These are phyloP conservation scores for Cryptocheilus praepositus DNA, from an alignment of 2,888 invertebrate species.

Conservation along the genomic window DNA sequence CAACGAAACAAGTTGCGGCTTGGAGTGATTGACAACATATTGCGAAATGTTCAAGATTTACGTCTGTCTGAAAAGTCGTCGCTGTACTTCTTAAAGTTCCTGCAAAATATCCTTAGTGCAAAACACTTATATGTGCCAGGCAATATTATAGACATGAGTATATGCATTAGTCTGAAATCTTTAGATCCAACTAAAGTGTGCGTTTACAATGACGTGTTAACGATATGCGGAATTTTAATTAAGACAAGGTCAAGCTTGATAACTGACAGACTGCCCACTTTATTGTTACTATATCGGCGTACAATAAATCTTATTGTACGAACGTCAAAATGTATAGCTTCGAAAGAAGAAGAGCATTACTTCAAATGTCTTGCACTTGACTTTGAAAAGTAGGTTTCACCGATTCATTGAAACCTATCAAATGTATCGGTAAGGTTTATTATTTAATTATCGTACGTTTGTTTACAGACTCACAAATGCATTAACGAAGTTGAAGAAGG, in stretches of 20 bases:
- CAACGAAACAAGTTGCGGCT: constrained; percentile 55
- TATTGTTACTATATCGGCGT: constrained; percentile 60
- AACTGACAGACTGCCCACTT: constrained; percentile 58
- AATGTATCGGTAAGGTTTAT: not conserved
- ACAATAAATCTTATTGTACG: constrained; percentile 51
- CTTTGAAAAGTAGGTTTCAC: constrained; percentile 64
- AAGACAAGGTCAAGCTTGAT: constrained; percentile 56
- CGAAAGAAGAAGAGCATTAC: constrained; percentile 45
- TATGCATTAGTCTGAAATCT: constrained; percentile 52
- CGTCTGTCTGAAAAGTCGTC: constrained; percentile 45
- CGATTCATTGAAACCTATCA: constrained; percentile 7
- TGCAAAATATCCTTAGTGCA: constrained; percentile 44
- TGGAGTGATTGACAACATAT: constrained; percentile 49
- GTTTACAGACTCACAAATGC: constrained; percentile 50
- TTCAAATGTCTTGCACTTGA: constrained; percentile 59
- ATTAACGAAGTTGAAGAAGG: constrained; percentile 64
- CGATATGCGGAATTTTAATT: constrained; percentile 57
- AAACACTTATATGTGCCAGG: constrained; percentile 55
- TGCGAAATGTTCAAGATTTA: constrained; percentile 43
- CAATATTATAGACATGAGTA: constrained; percentile 57
- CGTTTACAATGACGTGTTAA: constrained; percentile 56
- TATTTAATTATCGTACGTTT: not conserved
- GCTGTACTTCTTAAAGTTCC: constrained; percentile 49
- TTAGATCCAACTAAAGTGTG: constrained; percentile 46
- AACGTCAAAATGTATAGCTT: constrained; percentile 48